Conservation (phyloP, 64 coral and sea anemone genomes). For the Montipora efflorescens region DNA sequence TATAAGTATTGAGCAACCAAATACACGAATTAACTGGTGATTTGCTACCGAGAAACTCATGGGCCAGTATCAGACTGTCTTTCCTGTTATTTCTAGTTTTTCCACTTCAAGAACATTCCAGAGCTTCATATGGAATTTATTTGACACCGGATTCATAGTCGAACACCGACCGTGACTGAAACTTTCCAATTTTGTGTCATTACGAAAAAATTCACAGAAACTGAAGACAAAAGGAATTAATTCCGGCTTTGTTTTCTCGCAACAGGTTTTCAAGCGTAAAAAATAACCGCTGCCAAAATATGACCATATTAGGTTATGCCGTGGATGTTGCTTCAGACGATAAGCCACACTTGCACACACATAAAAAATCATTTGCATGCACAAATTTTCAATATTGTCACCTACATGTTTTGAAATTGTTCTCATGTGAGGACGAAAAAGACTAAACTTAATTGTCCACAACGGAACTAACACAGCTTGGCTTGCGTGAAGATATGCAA, state of each 20-base stretch:
- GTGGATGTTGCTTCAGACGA: not conserved
- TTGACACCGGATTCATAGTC: too few species aligned
- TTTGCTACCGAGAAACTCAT: too few species aligned
- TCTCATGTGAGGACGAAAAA: not conserved
- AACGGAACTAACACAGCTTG: not conserved
- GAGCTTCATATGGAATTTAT: too few species aligned
- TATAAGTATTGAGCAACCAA: too few species aligned
- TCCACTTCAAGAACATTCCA: too few species aligned
- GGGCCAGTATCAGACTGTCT: too few species aligned
- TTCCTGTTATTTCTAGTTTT: too few species aligned
- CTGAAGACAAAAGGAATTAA: not conserved
- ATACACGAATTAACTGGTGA: too few species aligned
- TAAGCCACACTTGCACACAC: not conserved
- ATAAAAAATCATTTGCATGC: not conserved
- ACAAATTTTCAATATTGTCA: not conserved
- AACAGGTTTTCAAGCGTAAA: not conserved
- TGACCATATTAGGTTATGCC: not conserved
- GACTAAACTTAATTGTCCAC: not conserved
- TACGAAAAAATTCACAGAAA: not conserved
- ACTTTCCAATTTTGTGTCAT: not conserved
- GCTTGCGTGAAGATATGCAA: conserved; percentile 2
- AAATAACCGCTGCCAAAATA: not conserved
- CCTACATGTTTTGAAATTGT: not conserved
- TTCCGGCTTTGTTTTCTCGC: not conserved
- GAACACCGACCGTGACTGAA: not conserved